Evolutionary conservation across 2,888 invertebrate species (phyloP).

Genomic region (Tetropium fuscum): DNA sequence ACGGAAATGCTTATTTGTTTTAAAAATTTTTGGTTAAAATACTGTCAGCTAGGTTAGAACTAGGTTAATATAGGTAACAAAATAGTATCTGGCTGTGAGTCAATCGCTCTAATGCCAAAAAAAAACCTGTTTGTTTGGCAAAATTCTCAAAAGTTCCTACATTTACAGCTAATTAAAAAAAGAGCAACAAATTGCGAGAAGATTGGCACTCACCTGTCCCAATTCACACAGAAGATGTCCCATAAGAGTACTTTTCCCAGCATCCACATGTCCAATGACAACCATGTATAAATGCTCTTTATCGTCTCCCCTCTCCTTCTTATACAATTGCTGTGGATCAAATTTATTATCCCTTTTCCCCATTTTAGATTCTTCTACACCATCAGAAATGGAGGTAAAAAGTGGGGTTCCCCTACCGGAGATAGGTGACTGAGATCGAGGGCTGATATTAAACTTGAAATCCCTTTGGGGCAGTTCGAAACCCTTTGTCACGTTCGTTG

Average conservation of each 20-base stretch:
- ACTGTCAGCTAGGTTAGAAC: too few species aligned
- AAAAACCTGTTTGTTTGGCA: too few species aligned
- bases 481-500: conserved; percentile 69
- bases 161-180: background rate
- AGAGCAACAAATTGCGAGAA: background rate
- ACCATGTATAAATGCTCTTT: conserved; percentile 93
- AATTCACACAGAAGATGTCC: conserved; percentile 91
- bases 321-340: conserved; percentile 74
- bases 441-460: conserved; percentile 65
- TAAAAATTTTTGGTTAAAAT: too few species aligned
- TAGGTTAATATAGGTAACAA: too few species aligned
- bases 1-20: too few species aligned
- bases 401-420: conserved; percentile 72
- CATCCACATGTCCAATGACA: conserved; percentile 97
- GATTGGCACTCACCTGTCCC: conserved; percentile 77
- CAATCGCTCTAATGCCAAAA: too few species aligned
- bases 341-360: conserved; percentile 69
- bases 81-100: too few species aligned
- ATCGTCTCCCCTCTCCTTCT: conserved; percentile 79
- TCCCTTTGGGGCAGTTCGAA: conserved; percentile 67
- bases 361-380: conserved; percentile 42
- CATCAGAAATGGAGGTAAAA: conserved; percentile 35
- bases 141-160: background rate
- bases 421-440: conserved; percentile 78
- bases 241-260: conserved; percentile 97